These are phyloP conservation scores for Neocrepidodera transversa DNA, from an alignment of 2,888 invertebrate genomes.

Conservation along the genomic window DNA sequence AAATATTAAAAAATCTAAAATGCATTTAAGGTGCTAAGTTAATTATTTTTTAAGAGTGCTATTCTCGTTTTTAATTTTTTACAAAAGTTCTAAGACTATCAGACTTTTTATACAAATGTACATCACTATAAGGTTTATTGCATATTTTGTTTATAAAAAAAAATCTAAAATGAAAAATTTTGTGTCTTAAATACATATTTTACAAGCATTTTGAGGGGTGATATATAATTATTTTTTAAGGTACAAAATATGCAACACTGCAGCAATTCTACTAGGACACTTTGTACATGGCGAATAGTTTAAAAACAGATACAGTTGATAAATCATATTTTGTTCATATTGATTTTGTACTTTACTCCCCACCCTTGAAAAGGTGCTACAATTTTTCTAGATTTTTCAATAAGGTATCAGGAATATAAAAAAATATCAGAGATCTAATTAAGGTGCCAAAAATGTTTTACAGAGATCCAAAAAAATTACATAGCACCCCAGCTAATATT, in stretches of 20 bases:
- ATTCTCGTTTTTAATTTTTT: conserved; percentile 22
- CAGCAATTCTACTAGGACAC: conserved; percentile 19
- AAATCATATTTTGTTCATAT: too few species aligned
- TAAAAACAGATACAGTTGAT: conserved; percentile 23
- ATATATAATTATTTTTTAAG: not conserved
- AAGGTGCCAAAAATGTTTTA: too few species aligned
- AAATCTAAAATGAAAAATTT: not conserved
- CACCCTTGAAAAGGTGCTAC: too few species aligned
- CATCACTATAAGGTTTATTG: conserved; percentile 22
- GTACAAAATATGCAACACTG: conserved; percentile 26
- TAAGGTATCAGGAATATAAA: too few species aligned
- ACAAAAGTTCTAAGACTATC: conserved; percentile 29
- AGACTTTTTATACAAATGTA: conserved; percentile 37
- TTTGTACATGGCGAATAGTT: conserved; percentile 30
- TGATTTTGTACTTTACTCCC: too few species aligned
- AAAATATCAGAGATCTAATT: too few species aligned
- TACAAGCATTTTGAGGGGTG: not conserved
- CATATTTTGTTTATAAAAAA: conserved; percentile 22
- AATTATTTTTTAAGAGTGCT: conserved; percentile 19
- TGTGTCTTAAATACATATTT: not conserved
- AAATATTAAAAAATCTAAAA: not conserved
- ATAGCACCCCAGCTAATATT: too few species aligned
- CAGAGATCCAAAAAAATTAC: too few species aligned
- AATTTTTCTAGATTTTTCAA: too few species aligned
- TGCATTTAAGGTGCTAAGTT: conserved; percentile 6